Percentiles rank a stretch among this genome's conserved stretches.
Evolutionary conservation across 92 coral and sea anemone genomes (phyloP).

Genomic region (Palythoa heliodiscus): DNA sequence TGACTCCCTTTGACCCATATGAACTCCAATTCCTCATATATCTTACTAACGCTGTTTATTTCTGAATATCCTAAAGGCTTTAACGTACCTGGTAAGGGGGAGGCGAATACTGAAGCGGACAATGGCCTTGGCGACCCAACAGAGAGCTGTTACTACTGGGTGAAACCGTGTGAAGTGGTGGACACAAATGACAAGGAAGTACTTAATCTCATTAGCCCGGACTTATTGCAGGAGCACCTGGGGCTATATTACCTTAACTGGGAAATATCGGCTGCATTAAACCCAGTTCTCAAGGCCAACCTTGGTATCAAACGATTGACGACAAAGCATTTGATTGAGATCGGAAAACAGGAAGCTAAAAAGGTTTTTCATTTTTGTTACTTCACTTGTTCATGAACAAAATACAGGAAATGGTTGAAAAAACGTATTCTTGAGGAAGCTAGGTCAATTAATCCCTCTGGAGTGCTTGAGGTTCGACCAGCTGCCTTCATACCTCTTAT

Average conservation of each 20-base stretch:
- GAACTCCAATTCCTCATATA: no score
- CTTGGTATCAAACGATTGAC: constrained; percentile 82
- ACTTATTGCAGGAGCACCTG: constrained; percentile 68
- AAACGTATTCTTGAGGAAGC: no score
- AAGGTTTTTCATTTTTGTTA: constrained; percentile 26
- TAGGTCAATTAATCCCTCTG: no score
- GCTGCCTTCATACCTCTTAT: no score
- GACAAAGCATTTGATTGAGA: constrained; percentile 77
- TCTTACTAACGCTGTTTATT: not conserved
- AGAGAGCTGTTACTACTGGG: constrained; percentile 60
- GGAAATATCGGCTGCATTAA: constrained; percentile 63
- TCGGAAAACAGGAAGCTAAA: constrained; percentile 63
- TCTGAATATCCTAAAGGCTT: not conserved
- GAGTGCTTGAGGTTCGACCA: no score
- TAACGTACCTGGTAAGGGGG: not conserved
- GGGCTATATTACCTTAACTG: constrained; percentile 74
- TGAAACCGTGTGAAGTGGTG: constrained; percentile 77
- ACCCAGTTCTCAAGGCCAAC: constrained; percentile 75
- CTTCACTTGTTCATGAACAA: not conserved
- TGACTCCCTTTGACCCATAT: no score
- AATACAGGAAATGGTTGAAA: no score
- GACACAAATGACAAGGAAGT: constrained; percentile 65
- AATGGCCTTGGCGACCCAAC: not conserved
- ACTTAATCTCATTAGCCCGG: constrained; percentile 59
- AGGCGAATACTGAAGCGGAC: not conserved